phyloP scores from a whole-genome alignment of 53 echinoderm and acorn worm genomes.

The Mesocentrotus franciscanus region DNA sequence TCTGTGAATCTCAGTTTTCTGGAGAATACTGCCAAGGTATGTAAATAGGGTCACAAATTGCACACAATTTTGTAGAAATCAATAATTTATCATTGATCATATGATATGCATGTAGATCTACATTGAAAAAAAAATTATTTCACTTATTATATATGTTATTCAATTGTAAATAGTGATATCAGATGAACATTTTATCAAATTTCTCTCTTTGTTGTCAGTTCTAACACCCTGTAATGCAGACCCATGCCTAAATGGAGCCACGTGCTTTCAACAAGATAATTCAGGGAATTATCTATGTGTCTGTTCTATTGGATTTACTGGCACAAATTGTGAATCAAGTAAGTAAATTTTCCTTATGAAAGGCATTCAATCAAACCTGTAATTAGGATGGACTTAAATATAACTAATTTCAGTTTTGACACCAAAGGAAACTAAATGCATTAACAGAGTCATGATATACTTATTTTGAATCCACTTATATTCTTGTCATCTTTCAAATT shows the following conservation, averaged over 20 bases:
- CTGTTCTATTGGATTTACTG: constrained; percentile 64
- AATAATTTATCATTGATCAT: no score
- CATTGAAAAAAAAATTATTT: no score
- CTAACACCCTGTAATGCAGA: constrained; percentile 70
- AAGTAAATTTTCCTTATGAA: background rate
- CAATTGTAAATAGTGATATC: background rate
- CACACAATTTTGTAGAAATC: background rate
- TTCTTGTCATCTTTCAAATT: no score
- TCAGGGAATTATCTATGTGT: constrained; percentile 52
- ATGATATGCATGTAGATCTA: no score
- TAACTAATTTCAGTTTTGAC: no score
- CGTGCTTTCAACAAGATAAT: constrained; percentile 53
- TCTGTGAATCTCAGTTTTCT: constrained; percentile 56
- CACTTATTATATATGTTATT: no score
- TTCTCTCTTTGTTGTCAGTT: background rate
- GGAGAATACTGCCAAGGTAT: constrained; percentile 53
- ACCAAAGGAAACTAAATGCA: no score
- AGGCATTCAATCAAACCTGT: no score
- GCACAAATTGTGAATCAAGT: constrained; percentile 83
- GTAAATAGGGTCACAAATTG: background rate
- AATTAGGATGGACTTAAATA: no score
- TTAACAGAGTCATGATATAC: no score
- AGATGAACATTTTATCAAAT: no score
- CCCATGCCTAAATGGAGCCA: constrained; percentile 78
- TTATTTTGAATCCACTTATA: no score